phyloP scores from a whole-genome alignment of 2,113 vertebrate species.

The Corythornis madagascariensis region DNA sequence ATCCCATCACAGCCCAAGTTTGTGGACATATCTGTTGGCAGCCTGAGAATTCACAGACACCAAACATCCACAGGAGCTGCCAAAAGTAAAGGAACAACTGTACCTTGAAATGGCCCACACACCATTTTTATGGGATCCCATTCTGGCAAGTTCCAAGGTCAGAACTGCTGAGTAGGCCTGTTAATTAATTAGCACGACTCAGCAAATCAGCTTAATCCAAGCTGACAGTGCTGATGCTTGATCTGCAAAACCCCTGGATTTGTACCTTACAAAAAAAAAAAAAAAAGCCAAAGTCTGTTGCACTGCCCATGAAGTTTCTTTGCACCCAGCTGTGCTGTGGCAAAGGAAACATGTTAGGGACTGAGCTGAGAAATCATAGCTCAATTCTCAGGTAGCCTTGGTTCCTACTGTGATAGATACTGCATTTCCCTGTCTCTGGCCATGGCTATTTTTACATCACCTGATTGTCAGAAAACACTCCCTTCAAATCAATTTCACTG shows the following conservation, averaged over 20 bases:
- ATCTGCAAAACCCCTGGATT: slow-evolving; percentile 37
- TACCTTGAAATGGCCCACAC: background rate
- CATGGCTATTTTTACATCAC: background rate
- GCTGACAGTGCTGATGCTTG: background rate
- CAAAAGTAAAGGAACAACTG: background rate
- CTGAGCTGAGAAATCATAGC: background rate
- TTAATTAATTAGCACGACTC: slow-evolving; percentile 39
- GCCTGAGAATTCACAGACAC: background rate
- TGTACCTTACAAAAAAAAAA: slow-evolving; percentile 1
- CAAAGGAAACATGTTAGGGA: background rate
- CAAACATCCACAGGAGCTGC: background rate
- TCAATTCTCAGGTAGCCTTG: background rate
- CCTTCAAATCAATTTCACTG: background rate
- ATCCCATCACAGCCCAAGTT: background rate
- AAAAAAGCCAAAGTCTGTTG: background rate
- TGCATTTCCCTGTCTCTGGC: background rate
- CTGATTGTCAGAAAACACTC: background rate
- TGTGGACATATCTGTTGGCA: background rate
- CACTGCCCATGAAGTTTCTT: background rate
- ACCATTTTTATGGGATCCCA: slow-evolving; percentile 20
- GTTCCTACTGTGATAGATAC: background rate
- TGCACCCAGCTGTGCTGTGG: background rate
- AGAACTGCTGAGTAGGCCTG: slow-evolving; percentile 28
- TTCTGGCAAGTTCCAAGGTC: slow-evolving; percentile 14
- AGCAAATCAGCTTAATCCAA: slow-evolving; percentile 53